Percentiles rank a stretch among this genome's conserved stretches.
phyloP scores from a whole-genome alignment of 2,113 vertebrate species.

The Madoqua kirkii region DNA sequence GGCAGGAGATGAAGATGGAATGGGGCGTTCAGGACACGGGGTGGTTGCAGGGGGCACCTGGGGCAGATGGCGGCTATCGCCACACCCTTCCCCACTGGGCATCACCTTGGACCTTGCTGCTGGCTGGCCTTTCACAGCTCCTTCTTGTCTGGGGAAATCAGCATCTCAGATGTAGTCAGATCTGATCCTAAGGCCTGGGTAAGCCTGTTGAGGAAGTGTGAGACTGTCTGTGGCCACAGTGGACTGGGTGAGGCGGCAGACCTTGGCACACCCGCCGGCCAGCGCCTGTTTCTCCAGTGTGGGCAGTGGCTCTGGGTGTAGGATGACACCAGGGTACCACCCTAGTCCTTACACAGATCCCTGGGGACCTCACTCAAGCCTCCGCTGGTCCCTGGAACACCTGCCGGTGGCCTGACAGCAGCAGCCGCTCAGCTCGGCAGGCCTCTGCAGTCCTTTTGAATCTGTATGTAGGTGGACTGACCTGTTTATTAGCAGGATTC shows the following conservation, averaged over 20 bases:
- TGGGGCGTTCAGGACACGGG: neutral
- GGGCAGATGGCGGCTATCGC: neutral
- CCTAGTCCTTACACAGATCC: too few species aligned
- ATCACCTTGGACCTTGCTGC: neutral
- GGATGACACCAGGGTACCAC: neutral
- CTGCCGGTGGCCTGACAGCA: neutral
- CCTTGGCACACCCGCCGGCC: neutral
- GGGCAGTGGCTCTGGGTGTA: neutral
- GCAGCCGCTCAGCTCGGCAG: neutral
- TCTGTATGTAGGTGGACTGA: fast-evolving
- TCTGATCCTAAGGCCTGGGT: neutral
- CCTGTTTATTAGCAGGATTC: neutral
- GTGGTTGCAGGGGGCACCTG: neutral
- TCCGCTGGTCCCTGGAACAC: neutral
- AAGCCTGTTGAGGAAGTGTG: neutral
- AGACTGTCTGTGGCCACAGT: neutral
- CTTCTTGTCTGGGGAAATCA: neutral
- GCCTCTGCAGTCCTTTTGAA: neutral
- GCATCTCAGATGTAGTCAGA: neutral
- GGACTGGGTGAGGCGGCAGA: neutral
- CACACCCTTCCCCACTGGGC: neutral
- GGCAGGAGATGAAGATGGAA: neutral
- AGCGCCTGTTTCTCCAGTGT: neutral
- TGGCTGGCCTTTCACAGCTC: neutral
- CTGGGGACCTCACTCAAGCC: neutral